A percentile compares a stretch with the other conserved stretches of the same genome.
Evolutionary conservation across 2,888 invertebrate genomes (phyloP).

Genomic region (Trisateles emortualis): DNA sequence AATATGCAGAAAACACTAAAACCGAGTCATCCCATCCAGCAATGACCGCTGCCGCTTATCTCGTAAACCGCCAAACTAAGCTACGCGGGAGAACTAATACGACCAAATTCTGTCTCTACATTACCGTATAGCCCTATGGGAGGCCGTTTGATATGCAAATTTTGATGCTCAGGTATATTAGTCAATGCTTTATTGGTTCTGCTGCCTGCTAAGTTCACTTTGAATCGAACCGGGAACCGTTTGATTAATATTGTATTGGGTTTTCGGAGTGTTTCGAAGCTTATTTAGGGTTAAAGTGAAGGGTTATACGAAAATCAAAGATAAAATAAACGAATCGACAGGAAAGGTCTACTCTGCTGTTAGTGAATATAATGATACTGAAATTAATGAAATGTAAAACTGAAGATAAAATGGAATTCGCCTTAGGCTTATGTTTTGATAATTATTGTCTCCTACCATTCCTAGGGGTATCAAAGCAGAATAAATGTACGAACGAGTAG

Average conservation of each 20-base stretch:
- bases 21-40: neutral
- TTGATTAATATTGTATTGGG: conserved; percentile 45
- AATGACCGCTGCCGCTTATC: conserved; percentile 35
- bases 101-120: conserved; percentile 69
- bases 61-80: conserved; percentile 21
- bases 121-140: conserved; percentile 60
- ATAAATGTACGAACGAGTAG: no score
- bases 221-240: conserved; percentile 32
- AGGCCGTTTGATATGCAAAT: conserved; percentile 79
- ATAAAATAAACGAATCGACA: neutral
- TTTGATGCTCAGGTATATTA: conserved; percentile 73
- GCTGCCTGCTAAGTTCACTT: conserved; percentile 45
- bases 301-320: conserved; percentile 1
- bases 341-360: no score
- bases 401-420: no score
- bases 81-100: conserved; percentile 65
- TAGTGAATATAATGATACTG: no score
- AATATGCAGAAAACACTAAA: no score
- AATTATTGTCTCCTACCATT: no score
- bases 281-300: conserved; percentile 9
- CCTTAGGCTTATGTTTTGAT: no score
- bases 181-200: conserved; percentile 76
- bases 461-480: no score
- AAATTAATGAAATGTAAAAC: no score
- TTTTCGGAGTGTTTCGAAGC: conserved; percentile 24